Evolutionary conservation across 2,888 invertebrate species (phyloP).

Genomic region (Tiliacea citrago): DNA sequence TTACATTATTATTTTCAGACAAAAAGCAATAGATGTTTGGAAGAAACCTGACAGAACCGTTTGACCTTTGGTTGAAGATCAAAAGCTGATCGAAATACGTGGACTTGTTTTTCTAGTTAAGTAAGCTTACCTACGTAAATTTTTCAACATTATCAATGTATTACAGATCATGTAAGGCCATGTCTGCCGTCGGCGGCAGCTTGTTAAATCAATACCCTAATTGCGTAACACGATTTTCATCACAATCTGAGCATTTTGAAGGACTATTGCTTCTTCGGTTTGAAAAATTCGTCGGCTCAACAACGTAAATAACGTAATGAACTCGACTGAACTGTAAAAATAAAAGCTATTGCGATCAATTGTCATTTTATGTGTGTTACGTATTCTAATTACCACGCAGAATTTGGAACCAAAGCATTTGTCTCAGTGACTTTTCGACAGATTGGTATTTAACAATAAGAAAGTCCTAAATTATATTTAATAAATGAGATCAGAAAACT

Average conservation of each 20-base stretch:
- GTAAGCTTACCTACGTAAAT: background rate
- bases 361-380: too few species aligned
- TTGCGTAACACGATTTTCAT: too few species aligned
- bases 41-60: background rate
- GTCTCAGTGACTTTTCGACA: background rate
- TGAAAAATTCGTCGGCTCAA: too few species aligned
- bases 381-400: too few species aligned
- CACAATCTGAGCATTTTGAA: too few species aligned
- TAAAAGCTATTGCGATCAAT: too few species aligned
- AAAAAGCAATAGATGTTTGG: background rate
- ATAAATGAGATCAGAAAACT: background rate
- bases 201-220: background rate
- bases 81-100: background rate
- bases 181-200: background rate
- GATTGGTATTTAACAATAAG: background rate
- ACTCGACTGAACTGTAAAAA: too few species aligned
- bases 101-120: background rate
- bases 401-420: background rate
- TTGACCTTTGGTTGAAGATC: background rate
- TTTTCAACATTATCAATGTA: background rate
- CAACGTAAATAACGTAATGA: too few species aligned
- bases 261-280: too few species aligned
- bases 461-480: background rate
- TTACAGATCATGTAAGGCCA: too few species aligned
- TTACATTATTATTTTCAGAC: background rate